A percentile compares a stretch with the other conserved stretches of the same genome.
phyloP scores from a whole-genome alignment of 2,797 vertebrate genomes.

The Gymnocypris eckloni region DNA sequence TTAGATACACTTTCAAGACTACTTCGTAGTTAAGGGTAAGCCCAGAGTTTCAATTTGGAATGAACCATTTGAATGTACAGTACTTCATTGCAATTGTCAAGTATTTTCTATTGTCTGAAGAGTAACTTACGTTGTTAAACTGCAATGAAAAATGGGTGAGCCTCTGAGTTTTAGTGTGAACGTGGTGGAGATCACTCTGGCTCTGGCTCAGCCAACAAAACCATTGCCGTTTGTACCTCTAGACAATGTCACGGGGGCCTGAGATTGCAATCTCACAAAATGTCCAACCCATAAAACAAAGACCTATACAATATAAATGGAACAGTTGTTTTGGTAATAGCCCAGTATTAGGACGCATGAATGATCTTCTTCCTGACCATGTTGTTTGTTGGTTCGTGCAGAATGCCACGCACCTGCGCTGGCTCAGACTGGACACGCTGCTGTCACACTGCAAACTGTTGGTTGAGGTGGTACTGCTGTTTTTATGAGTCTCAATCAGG shows the following conservation, averaged over 20 bases:
- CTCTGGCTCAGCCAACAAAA: conserved; percentile 52
- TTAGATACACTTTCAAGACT: not conserved
- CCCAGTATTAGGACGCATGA: conserved; percentile 51
- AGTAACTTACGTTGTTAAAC: not conserved
- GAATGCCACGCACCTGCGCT: conserved; percentile 56
- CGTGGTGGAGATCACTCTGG: conserved; percentile 57
- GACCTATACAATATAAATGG: conserved; percentile 63
- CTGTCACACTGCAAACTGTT: conserved; percentile 4
- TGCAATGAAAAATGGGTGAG: conserved; percentile 2
- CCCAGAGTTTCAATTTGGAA: not conserved
- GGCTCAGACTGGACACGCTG: conserved; percentile 53
- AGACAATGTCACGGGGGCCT: conserved; percentile 53
- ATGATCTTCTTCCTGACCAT: conserved; percentile 60
- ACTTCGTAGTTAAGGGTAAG: not conserved
- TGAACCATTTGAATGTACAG: not conserved
- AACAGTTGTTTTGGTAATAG: conserved; percentile 60
- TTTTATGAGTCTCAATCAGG: not conserved
- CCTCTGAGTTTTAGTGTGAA: conserved; percentile 34
- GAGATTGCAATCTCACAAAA: conserved; percentile 63
- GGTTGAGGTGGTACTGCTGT: not conserved
- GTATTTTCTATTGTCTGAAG: not conserved
- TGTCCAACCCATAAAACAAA: conserved; percentile 61
- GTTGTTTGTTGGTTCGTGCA: conserved; percentile 66
- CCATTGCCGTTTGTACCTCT: conserved; percentile 38
- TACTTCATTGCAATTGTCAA: not conserved